Evolutionary conservation across 2,797 vertebrate species (phyloP), one percentile per base, ranked within the genome.

Genomic region (Bovichtus diacanthus): DNA sequence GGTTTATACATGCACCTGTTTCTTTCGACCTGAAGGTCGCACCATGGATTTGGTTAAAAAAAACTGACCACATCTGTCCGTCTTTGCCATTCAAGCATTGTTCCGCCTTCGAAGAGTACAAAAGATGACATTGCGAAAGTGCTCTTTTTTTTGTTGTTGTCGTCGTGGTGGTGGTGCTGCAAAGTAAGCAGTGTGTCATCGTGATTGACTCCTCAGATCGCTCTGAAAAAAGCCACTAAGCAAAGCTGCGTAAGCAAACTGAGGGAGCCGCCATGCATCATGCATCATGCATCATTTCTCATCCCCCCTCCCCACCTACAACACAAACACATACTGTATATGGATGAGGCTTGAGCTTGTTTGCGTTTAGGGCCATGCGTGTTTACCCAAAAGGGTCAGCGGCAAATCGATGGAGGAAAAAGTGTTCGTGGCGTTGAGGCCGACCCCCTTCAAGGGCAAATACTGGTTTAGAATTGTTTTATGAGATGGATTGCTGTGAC

Each of bases 191-290:
- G 55, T 23, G 73, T 84, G 92, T 91, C 93, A 84, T 76, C 0
- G 58, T 89, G 91, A 95, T 86, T 85, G 93, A 93, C 90, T 83
- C 81, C 82, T 86, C 85, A 46, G 61, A 90, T 68, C 23, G 59
- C 71, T 90, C 80, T 78, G 64, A 64, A 60, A 82, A 62, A 74
- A 62, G 73, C 76, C 67, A 69, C 82, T 65, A 72, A 78, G 84
- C 86, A 82, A 76, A 82, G 84, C 90, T 83, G 78, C 27, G 79
- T 85, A 89, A 90, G 88, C 90, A 87, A 78, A 88, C 78, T 83
- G 81, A 61, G 55, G 58, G 67, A 83, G 80, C 81, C 77, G 78
- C 77, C 68, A 76, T 76, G 77, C 88, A 80, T 85, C 88, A 76
- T 76, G 77, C 88, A 80, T 85, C 88, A 85, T 78, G 84, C 81